Evolutionary conservation across 2,888 invertebrate genomes (phyloP).

Genomic region (Campoletis raptor): DNA sequence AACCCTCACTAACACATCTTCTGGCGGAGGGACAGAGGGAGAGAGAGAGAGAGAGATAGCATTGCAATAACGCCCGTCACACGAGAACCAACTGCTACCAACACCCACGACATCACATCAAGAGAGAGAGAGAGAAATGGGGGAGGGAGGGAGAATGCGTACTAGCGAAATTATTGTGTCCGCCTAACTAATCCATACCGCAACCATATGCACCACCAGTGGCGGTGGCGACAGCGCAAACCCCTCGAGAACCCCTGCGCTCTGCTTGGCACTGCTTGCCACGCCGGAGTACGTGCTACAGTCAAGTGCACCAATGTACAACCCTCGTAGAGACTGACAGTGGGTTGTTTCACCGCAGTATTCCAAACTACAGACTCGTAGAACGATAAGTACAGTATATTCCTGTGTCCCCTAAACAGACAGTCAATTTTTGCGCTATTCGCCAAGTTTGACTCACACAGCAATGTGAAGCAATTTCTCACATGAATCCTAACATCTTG

Average conservation of each 20-base stretch:
- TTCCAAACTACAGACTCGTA: slow-evolving; percentile 56
- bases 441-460: background rate
- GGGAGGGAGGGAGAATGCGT: slow-evolving; percentile 55
- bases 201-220: slow-evolving; percentile 78
- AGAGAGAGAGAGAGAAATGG: slow-evolving; percentile 64
- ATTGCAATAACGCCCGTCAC: slow-evolving; percentile 61
- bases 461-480: background rate
- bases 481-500: background rate
- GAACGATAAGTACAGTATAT: slow-evolving; percentile 30
- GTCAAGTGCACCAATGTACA: slow-evolving; percentile 80
- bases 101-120: slow-evolving; percentile 54
- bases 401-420: background rate
- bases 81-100: slow-evolving; percentile 67
- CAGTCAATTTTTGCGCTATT: background rate
- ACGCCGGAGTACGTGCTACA: slow-evolving; percentile 82
- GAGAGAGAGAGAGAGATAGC: slow-evolving; percentile 28
- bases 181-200: slow-evolving; percentile 83
- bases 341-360: slow-evolving; percentile 64
- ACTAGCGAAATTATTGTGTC: slow-evolving; percentile 81
- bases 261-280: slow-evolving; percentile 74
- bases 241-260: slow-evolving; percentile 61
- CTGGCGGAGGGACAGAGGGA: slow-evolving; percentile 18
- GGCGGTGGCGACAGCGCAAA: slow-evolving; percentile 52
- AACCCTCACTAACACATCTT: slow-evolving; percentile 39
- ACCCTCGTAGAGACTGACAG: slow-evolving; percentile 59